Conservation (phyloP, 1,140 invertebrate genomes). For the Drosophila setifemur region DNA sequence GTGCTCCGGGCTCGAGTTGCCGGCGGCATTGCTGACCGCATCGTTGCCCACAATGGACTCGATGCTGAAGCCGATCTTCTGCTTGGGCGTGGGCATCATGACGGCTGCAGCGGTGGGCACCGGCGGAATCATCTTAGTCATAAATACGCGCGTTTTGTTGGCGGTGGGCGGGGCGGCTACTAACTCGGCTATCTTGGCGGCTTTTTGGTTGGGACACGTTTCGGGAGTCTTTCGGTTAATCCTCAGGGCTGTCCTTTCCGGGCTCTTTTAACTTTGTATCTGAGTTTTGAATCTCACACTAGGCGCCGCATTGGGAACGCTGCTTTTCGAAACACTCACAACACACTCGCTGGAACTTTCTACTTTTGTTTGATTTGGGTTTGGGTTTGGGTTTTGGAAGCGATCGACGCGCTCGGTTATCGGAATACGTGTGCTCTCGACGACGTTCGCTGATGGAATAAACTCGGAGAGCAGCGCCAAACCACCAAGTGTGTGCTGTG, state of each 20-base stretch:
- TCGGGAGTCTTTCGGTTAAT: conserved; percentile 32
- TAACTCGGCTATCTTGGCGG: conserved; percentile 77
- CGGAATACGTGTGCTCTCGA: conserved; percentile 74
- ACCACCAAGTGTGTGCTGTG: conserved; percentile 71
- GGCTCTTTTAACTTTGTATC: not conserved
- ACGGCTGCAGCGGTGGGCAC: conserved; percentile 82
- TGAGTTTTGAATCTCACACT: conserved; percentile 30
- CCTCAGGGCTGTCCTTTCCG: conserved; percentile 13
- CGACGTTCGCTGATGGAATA: conserved; percentile 80
- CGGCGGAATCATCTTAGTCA: conserved; percentile 83
- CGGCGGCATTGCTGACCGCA: conserved; percentile 43
- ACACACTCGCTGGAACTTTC: conserved; percentile 25
- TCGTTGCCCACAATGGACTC: conserved; percentile 94
- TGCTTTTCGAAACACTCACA: conserved; percentile 15
- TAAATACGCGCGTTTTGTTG: conserved; percentile 71
- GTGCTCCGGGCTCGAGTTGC: conserved; percentile 41
- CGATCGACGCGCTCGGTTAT: conserved; percentile 60
- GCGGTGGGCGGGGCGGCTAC: conserved; percentile 56
- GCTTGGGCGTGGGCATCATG: conserved; percentile 95
- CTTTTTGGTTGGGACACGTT: conserved; percentile 19
- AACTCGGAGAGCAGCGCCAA: conserved; percentile 53
- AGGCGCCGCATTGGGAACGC: conserved; percentile 55
- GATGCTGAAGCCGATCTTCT: conserved; percentile 97
- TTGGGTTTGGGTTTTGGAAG: too few relatives aligned
- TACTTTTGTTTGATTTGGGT: conserved; percentile 13